These are phyloP conservation scores for Isurus oxyrinchus DNA, from an alignment of 2,113 vertebrate species.

Conservation along the genomic window DNA sequence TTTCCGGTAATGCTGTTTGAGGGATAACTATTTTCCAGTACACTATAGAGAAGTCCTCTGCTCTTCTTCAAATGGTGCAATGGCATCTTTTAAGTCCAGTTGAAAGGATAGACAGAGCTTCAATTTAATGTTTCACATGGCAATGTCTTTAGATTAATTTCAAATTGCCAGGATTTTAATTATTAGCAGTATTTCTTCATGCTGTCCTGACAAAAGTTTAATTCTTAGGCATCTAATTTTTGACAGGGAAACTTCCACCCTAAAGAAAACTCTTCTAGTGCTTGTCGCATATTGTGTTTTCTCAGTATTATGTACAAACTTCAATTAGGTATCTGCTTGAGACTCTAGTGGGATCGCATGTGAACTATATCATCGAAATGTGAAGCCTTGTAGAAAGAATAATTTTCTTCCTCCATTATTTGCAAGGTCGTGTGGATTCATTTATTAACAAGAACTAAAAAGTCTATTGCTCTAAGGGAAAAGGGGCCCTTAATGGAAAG, in stretches of 20 bases:
- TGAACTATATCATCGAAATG: neutral
- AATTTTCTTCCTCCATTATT: neutral
- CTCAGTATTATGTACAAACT: neutral
- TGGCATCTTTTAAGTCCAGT: neutral
- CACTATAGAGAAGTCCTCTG: neutral
- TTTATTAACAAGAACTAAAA: constrained; percentile 19
- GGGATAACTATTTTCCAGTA: neutral
- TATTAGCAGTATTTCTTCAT: neutral
- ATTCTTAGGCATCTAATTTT: neutral
- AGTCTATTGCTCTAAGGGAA: neutral
- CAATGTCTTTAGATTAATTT: neutral
- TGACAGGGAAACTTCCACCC: neutral
- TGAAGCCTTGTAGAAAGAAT: neutral
- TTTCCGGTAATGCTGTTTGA: neutral
- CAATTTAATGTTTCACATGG: neutral
- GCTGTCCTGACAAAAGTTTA: neutral
- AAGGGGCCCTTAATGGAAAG: neutral
- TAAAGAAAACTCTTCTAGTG: neutral
- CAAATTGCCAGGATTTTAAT: neutral
- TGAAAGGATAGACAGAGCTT: neutral
- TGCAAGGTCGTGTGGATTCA: neutral
- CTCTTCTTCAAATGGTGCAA: neutral
- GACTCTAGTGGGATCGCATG: neutral
- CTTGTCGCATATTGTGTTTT: neutral
- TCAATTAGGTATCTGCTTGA: neutral